phyloP scores from a whole-genome alignment of 2,888 invertebrate species.

The Dorcus hopei region DNA sequence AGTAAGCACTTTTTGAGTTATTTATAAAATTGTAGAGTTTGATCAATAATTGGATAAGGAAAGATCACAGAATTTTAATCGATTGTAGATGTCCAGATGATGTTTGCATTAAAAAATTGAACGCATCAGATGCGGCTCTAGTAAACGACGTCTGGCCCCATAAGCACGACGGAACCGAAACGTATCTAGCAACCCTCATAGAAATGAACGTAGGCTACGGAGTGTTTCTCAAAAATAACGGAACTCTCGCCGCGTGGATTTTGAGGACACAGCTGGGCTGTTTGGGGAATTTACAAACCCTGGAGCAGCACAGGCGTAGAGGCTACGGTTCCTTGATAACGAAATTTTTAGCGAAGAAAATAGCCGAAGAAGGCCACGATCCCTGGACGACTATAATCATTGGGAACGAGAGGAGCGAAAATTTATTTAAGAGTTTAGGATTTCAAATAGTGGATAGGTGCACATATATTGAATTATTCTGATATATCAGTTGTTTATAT shows the following conservation, averaged over 20 bases:
- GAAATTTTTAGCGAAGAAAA: slow-evolving; percentile 7
- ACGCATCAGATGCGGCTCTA: slow-evolving; percentile 10
- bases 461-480: too few relatives aligned
- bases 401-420: slow-evolving; percentile 7
- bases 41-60: too few relatives aligned
- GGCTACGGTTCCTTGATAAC: slow-evolving; percentile 9
- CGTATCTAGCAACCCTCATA: slow-evolving; percentile 4
- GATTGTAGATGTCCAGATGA: slow-evolving; percentile 5
- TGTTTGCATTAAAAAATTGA: slow-evolving; percentile 12
- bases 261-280: slow-evolving; percentile 9
- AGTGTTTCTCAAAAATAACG: slow-evolving; percentile 10
- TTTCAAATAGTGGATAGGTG: background rate
- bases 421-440: slow-evolving; percentile 9
- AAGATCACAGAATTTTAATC: too few relatives aligned
- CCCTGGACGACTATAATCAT: slow-evolving; percentile 6
- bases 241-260: slow-evolving; percentile 10
- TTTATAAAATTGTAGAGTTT: too few relatives aligned
- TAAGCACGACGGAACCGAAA: slow-evolving; percentile 24
- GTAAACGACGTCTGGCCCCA: slow-evolving; percentile 27
- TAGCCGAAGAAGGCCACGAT: slow-evolving; percentile 8
- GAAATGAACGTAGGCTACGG: slow-evolving; percentile 8
- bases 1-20: background rate
- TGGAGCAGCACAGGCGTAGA: slow-evolving; percentile 3
- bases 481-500: too few relatives aligned
- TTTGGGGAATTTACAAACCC: slow-evolving; percentile 6